These are phyloP conservation scores for Equus quagga DNA, from an alignment of 2,113 vertebrate genomes.

Conservation along the genomic window DNA sequence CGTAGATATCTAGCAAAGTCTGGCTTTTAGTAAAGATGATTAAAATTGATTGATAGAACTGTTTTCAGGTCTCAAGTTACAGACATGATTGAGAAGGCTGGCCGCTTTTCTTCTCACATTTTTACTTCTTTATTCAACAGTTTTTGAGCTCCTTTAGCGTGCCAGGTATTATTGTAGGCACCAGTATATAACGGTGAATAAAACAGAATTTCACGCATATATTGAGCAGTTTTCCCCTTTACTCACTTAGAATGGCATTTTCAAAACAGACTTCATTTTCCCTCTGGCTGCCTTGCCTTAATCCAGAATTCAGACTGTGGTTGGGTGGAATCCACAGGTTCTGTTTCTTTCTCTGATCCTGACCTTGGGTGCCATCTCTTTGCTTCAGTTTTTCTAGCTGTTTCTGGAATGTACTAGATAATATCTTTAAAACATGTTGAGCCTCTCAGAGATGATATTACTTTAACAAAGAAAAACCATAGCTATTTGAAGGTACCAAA, in stretches of 20 bases:
- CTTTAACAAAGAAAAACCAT: background rate
- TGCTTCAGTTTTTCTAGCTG: background rate
- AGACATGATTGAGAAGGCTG: background rate
- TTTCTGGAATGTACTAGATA: background rate
- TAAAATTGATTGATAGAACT: background rate
- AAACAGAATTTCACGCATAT: background rate
- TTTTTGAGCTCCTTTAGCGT: background rate
- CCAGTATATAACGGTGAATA: background rate
- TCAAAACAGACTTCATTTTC: background rate
- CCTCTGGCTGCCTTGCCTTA: background rate
- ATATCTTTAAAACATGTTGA: background rate
- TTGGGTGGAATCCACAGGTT: background rate
- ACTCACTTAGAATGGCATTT: background rate
- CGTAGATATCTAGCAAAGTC: background rate
- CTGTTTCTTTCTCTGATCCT: background rate
- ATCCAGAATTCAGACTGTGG: background rate
- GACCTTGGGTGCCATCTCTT: background rate
- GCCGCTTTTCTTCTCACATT: constrained; percentile 14
- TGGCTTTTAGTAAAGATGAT: constrained; percentile 17
- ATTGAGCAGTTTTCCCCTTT: background rate
- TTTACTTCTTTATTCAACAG: background rate
- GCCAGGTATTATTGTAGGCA: background rate
- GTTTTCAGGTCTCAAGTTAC: background rate
- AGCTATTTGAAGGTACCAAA: constrained; percentile 39
- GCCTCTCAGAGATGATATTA: background rate